Conservation (phyloP, 2,888 invertebrate species). For the Caenorhabditis afra region DNA sequence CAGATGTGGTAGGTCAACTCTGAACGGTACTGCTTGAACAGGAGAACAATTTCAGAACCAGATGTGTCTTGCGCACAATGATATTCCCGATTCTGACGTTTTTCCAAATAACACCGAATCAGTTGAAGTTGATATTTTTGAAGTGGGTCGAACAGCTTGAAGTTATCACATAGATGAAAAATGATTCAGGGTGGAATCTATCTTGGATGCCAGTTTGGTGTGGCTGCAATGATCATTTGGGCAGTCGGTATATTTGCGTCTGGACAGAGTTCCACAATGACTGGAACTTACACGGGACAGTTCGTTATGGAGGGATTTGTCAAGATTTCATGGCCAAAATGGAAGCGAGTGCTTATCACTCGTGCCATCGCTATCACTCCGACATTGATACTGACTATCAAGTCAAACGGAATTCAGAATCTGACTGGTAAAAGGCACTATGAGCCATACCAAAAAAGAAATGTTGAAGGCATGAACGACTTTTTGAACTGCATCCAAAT, state of each 20-base stretch:
- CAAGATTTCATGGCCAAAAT: conserved; percentile 90
- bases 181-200: conserved; percentile 81
- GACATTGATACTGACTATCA: conserved; percentile 81
- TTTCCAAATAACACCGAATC: conserved; percentile 76
- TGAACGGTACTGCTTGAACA: too few species aligned
- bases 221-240: conserved; percentile 83
- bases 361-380: conserved; percentile 88
- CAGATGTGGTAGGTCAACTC: conserved; percentile 68
- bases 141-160: conserved; percentile 35
- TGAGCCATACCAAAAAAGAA: not conserved
- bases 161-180: too few species aligned
- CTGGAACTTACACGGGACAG: conserved; percentile 84
- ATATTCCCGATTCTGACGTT: conserved; percentile 68
- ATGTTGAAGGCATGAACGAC: conserved; percentile 86
- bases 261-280: conserved; percentile 83
- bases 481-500: conserved; percentile 84
- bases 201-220: conserved; percentile 83
- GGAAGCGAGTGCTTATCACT: conserved; percentile 90
- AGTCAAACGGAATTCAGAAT: conserved; percentile 76
- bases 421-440: conserved; percentile 73
- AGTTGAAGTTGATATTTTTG: conserved; percentile 77
- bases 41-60: conserved; percentile 57
- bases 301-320: conserved; percentile 85
- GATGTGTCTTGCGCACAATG: conserved; percentile 55
- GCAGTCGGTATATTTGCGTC: conserved; percentile 83